Evolutionary conservation across 92 coral and sea anemone genomes (phyloP), one percentile per base, ranked within the genome.

Genomic region (Porites evermanni): DNA sequence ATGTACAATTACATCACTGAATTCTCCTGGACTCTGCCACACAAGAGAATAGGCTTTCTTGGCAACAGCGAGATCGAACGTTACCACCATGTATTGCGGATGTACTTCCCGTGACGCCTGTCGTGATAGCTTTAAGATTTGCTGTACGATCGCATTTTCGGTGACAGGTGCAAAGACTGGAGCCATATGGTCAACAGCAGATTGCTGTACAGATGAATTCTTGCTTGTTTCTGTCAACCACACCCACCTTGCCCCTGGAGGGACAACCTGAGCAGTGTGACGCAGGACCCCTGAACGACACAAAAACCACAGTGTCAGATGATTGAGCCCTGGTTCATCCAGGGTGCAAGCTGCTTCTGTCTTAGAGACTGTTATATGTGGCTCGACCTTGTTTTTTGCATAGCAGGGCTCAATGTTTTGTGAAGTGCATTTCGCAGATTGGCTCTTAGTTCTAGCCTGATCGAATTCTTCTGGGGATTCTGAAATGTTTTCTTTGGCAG

Each of bases 141-240:
- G 83, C 81, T 83, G 87, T 69, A 83, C 84, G 51, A 76, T 85
- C 11, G 88, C 20, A 11, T 85, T 85, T 67, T 85, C 84, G 18
- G 88, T 85, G 60, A 85, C 76, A 7, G 88, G 88, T 16, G 74
- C 85, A 77, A 85, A 85, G 65, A 85, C 88, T 18, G 88, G 88
- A 50, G 54, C 74, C 88, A 85, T 85, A 77, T 85, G 75, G 44
- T 85, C 85, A 77, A 64, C 61, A 77, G 74, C 23, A 51, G 88
- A 85, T 76, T 84, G 85, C 83, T 85, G 85, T 5, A 26, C 47
- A 19, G 80, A 83, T 17, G 77, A 67, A 72, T 72, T 72, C 87
- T 51, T 69, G 12, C 76, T 61, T 13, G 82, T 65, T 74, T 32
- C 83, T 59, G 88, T 85, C 85, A 63, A 23, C 16, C 85, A 77